phyloP scores from a whole-genome alignment of 2,113 vertebrate genomes.

The Myotis davidii region DNA sequence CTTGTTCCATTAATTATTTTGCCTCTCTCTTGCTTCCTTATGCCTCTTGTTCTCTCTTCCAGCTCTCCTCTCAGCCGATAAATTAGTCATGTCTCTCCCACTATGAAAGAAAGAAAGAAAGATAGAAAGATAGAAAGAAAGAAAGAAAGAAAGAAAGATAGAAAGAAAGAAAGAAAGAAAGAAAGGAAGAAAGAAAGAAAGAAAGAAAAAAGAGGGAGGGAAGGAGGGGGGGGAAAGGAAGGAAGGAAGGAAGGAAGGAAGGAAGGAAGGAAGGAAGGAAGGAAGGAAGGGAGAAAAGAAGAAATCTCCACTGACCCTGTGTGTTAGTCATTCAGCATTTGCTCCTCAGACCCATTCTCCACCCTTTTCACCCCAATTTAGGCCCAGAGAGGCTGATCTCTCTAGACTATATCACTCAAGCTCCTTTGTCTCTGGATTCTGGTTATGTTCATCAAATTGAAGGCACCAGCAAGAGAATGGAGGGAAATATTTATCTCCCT shows the following conservation, averaged over 20 bases:
- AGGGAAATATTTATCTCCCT: background rate
- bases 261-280: too few species aligned
- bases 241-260: too few species aligned
- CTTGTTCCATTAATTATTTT: background rate
- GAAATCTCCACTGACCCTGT: background rate
- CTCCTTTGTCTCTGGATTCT: background rate
- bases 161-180: background rate
- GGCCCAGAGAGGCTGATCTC: background rate
- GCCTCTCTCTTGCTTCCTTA: background rate
- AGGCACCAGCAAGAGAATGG: background rate
- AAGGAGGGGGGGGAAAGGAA: too few species aligned
- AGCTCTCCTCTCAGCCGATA: background rate
- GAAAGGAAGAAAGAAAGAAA: too few species aligned
- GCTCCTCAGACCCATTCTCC: background rate
- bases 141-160: too few species aligned
- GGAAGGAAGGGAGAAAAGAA: background rate
- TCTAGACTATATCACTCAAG: background rate
- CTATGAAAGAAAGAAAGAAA: too few species aligned
- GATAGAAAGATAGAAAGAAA: too few species aligned
- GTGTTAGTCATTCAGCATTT: background rate
- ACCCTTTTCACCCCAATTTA: background rate
- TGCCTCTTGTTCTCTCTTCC: background rate
- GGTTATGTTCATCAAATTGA: background rate
- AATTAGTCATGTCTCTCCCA: constrained; percentile 8
- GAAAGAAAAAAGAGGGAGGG: too few species aligned